phyloP scores from a whole-genome alignment of 23 tunicate species.

The Styela clava region DNA sequence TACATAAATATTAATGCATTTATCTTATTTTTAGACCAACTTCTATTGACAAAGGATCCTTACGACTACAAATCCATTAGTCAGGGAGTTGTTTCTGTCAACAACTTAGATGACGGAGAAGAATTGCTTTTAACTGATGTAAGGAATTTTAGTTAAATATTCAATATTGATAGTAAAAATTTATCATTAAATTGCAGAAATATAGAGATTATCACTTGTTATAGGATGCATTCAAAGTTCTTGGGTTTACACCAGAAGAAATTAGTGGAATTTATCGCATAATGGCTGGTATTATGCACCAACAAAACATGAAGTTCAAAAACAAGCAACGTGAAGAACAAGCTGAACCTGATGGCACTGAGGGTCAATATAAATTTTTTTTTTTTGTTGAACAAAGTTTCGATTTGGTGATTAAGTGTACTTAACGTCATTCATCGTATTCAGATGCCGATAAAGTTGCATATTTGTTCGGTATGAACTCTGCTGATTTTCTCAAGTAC shows the following conservation, averaged over 20 bases:
- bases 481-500: slow-evolving; percentile 89
- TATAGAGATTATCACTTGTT: too few species aligned
- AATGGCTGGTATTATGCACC: slow-evolving; percentile 92
- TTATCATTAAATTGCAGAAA: too few species aligned
- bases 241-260: slow-evolving; percentile 91
- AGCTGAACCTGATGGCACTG: slow-evolving; percentile 95
- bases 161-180: too few species aligned
- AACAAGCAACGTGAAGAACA: slow-evolving; percentile 96
- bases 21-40: slow-evolving; percentile 16
- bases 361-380: slow-evolving; percentile 49
- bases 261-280: slow-evolving; percentile 81
- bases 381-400: too few species aligned
- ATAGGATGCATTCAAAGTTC: slow-evolving; percentile 90
- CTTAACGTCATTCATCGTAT: too few species aligned
- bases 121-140: slow-evolving; percentile 41
- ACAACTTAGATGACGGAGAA: slow-evolving; percentile 29
- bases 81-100: slow-evolving; percentile 32
- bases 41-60: slow-evolving; percentile 35
- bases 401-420: too few species aligned
- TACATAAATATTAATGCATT: not conserved
- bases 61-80: slow-evolving; percentile 35
- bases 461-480: slow-evolving; percentile 91
- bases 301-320: slow-evolving; percentile 87
- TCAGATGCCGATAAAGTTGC: slow-evolving; percentile 97
- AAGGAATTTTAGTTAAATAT: too few species aligned